These are phyloP conservation scores for Phragmatobia fuliginosa DNA, from an alignment of 2,888 invertebrate species.

Conservation along the genomic window DNA sequence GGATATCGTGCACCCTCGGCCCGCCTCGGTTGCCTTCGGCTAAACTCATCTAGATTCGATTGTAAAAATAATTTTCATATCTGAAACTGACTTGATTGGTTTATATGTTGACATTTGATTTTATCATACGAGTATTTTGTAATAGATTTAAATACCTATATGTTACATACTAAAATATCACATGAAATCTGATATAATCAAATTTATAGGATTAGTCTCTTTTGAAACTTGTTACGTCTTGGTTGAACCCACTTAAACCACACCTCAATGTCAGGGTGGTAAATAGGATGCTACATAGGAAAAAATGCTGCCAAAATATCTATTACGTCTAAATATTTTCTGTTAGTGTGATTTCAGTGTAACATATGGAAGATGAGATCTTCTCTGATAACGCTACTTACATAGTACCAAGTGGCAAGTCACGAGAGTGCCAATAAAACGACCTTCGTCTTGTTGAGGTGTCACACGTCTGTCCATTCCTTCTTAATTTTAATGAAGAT, in stretches of 20 bases:
- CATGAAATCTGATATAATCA: not conserved
- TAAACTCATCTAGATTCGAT: constrained; percentile 79
- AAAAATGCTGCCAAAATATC: not conserved
- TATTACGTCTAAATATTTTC: not conserved
- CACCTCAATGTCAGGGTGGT: too few relatives aligned
- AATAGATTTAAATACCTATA: not conserved
- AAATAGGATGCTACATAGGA: too few relatives aligned
- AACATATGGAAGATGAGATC: not conserved
- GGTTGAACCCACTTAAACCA: too few relatives aligned
- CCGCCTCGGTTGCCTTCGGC: constrained; percentile 70
- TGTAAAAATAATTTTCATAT: constrained; percentile 78
- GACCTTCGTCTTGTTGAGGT: not conserved
- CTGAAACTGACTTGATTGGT: constrained; percentile 59
- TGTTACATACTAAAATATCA: not conserved
- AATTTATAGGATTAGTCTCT: not conserved
- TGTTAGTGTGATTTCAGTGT: not conserved
- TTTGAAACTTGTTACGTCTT: not conserved
- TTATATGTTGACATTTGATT: constrained; percentile 3
- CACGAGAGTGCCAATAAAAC: not conserved
- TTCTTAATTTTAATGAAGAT: not conserved
- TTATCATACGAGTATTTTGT: not conserved
- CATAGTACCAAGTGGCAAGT: not conserved
- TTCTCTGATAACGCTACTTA: not conserved
- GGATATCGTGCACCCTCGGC: constrained; percentile 77
- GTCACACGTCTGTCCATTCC: not conserved